phyloP scores from a whole-genome alignment of 2,888 invertebrate species.

The Andrena dorsata region DNA sequence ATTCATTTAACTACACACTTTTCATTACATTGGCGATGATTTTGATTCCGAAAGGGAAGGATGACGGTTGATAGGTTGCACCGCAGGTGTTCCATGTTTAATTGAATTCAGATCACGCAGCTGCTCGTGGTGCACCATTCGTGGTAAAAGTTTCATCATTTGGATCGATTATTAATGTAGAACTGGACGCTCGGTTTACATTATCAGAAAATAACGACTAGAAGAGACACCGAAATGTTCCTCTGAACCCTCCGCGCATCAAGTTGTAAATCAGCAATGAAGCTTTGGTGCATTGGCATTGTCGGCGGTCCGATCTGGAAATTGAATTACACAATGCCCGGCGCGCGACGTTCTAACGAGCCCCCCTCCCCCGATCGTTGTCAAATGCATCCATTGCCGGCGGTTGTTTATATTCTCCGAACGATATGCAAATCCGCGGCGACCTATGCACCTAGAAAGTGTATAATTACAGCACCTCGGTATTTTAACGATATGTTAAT shows the following conservation, averaged over 20 bases:
- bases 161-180: no score
- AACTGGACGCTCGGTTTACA: no score
- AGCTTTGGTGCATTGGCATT: slow-evolving; percentile 9
- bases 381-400: slow-evolving; percentile 42
- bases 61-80: no score
- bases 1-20: no score
- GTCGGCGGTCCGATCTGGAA: slow-evolving; percentile 29
- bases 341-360: slow-evolving; percentile 35
- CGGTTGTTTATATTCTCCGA: slow-evolving; percentile 52
- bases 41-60: no score
- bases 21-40: no score
- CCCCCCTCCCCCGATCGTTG: slow-evolving; percentile 15
- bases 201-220: not conserved
- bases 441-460: slow-evolving; percentile 64
- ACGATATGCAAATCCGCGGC: slow-evolving; percentile 59
- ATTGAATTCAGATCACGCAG: no score
- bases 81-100: no score
- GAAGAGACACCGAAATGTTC: not conserved
- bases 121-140: no score
- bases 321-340: slow-evolving; percentile 31
- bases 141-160: no score
- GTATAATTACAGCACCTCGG: slow-evolving; percentile 62
- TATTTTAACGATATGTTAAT: slow-evolving; percentile 67
- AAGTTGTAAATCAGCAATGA: not conserved
- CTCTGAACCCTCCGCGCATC: not conserved